A percentile compares a stretch with the other conserved stretches of the same genome.
These are phyloP conservation scores for Anarhynchus alexandrinus DNA, from an alignment of 2,113 vertebrate genomes.

Conservation along the genomic window DNA sequence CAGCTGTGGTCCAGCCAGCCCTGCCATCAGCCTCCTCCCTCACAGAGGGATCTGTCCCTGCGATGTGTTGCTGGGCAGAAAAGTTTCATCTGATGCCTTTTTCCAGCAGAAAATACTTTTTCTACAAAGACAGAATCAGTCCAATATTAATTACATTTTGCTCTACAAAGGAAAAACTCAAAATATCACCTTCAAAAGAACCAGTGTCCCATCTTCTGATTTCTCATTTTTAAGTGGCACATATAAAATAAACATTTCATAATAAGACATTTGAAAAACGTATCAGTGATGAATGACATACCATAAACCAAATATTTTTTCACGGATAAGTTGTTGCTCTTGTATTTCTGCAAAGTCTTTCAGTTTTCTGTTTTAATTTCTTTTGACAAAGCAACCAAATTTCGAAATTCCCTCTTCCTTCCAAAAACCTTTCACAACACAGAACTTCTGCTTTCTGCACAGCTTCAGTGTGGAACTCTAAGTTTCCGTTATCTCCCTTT, in stretches of 20 bases:
- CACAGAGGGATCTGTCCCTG: background rate
- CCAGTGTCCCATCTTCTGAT: background rate
- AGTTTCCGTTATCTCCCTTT: background rate
- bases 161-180: background rate
- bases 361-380: background rate
- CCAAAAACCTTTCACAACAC: background rate
- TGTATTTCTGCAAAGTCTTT: background rate
- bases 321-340: background rate
- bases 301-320: background rate
- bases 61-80: accelerated
- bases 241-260: background rate
- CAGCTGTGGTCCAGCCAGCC: background rate
- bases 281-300: background rate
- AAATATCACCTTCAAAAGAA: background rate
- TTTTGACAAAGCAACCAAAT: background rate
- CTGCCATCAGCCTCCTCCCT: background rate
- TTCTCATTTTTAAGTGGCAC: background rate
- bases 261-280: background rate
- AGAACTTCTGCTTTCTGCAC: background rate
- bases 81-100: background rate
- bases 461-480: background rate
- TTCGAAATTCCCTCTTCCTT: background rate
- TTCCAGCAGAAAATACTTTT: background rate
- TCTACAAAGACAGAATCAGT: background rate
- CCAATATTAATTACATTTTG: background rate